phyloP scores from a whole-genome alignment of 2,888 invertebrate species.

The Cyaniris semiargus region DNA sequence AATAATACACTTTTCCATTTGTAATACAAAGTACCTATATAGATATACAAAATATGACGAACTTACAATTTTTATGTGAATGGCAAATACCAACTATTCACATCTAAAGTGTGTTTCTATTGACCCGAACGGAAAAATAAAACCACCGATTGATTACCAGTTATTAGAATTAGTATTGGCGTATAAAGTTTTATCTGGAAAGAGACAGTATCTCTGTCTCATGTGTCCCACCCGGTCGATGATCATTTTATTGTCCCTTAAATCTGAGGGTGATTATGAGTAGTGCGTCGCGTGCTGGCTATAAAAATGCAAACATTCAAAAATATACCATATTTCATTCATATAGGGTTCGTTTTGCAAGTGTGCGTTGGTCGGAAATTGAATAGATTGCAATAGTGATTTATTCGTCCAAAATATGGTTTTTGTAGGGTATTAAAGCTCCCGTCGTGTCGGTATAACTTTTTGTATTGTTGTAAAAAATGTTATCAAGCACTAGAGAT shows the following conservation, averaged over 20 bases:
- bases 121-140: not conserved
- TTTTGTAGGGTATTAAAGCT: slow-evolving; percentile 7
- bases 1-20: too few relatives aligned
- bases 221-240: slow-evolving; percentile 15
- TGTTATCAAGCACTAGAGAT: not conserved
- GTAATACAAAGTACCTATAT: too few relatives aligned
- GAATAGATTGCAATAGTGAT: slow-evolving; percentile 22
- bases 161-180: not conserved
- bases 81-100: too few relatives aligned
- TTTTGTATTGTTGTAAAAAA: slow-evolving; percentile 12
- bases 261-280: slow-evolving; percentile 32
- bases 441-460: slow-evolving; percentile 10
- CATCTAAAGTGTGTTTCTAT: not conserved
- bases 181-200: not conserved
- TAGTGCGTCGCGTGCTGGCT: slow-evolving; percentile 31
- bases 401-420: slow-evolving; percentile 18
- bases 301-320: not conserved
- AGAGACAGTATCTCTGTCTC: not conserved
- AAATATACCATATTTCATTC: not conserved
- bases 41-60: too few relatives aligned
- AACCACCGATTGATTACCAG: not conserved
- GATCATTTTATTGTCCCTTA: slow-evolving; percentile 30
- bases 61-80: too few relatives aligned
- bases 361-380: not conserved
- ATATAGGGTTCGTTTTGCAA: not conserved